These are phyloP conservation scores for Oceanites oceanicus DNA, from an alignment of 2,113 vertebrate species.

Conservation along the genomic window DNA sequence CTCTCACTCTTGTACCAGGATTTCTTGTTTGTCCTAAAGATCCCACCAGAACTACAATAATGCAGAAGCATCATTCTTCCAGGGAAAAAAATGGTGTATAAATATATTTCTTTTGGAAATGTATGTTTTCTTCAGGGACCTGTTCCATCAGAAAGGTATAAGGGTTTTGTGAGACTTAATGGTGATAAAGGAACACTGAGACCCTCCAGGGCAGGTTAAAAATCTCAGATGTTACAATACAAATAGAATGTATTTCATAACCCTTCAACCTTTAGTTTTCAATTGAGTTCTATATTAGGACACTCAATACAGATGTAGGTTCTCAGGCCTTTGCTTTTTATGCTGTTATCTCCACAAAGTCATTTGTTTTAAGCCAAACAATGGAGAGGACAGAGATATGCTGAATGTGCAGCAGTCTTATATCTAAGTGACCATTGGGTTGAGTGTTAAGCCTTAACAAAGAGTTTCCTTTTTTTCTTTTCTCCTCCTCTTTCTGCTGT, in stretches of 20 bases:
- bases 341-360: neutral
- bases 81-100: neutral
- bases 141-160: neutral
- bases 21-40: neutral
- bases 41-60: neutral
- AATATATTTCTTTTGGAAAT: neutral
- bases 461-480: neutral
- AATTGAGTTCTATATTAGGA: neutral
- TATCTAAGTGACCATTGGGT: neutral
- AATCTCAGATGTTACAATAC: neutral
- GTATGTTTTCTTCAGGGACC: neutral
- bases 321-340: neutral
- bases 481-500: neutral
- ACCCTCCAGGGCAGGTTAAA: neutral
- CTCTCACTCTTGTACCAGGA: neutral
- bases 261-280: neutral
- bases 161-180: neutral
- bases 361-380: neutral
- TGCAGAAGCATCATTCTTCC: neutral
- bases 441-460: neutral
- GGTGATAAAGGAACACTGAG: neutral
- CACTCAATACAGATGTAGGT: neutral
- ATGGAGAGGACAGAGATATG: neutral
- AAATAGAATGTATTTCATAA: neutral
- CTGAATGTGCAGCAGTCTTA: neutral